Conservation (phyloP, 2,113 vertebrate genomes). For the Tetrao urogallus region DNA sequence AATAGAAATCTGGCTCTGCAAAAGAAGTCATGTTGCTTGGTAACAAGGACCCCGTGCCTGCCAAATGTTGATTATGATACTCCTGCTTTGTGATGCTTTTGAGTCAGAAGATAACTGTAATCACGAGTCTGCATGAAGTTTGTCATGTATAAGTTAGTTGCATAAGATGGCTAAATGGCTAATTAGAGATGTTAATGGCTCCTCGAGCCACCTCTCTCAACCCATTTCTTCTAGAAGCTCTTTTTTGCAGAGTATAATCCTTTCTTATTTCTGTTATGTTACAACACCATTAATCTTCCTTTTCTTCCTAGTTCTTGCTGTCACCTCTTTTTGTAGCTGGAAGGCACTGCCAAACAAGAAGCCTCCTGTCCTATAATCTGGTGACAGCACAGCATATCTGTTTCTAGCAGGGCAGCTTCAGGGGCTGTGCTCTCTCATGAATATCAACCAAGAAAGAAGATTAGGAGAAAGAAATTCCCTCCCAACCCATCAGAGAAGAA, state of each 20-base stretch:
- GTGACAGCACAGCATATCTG: slow-evolving; percentile 18
- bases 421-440: neutral
- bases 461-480: neutral
- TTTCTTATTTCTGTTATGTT: slow-evolving; percentile 16
- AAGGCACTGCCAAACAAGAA: slow-evolving; percentile 24
- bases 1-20: neutral
- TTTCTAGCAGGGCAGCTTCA: neutral
- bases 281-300: slow-evolving; percentile 31
- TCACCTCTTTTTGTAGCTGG: neutral
- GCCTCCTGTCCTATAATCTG: slow-evolving; percentile 25
- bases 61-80: neutral
- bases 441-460: neutral
- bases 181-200: neutral
- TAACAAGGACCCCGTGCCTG: neutral
- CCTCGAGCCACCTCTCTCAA: neutral
- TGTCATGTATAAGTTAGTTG: neutral
- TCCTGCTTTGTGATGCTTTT: neutral
- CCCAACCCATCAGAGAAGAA: neutral
- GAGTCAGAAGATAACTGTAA: neutral
- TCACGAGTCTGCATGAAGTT: neutral
- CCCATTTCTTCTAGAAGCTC: neutral
- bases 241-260: neutral
- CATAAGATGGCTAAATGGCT: neutral
- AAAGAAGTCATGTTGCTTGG: neutral
- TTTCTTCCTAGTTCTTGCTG: slow-evolving; percentile 15